Base-by-base conservation (phyloP, 2,797 vertebrate genomes). In the Chaetophractus vellerosus region DNA sequence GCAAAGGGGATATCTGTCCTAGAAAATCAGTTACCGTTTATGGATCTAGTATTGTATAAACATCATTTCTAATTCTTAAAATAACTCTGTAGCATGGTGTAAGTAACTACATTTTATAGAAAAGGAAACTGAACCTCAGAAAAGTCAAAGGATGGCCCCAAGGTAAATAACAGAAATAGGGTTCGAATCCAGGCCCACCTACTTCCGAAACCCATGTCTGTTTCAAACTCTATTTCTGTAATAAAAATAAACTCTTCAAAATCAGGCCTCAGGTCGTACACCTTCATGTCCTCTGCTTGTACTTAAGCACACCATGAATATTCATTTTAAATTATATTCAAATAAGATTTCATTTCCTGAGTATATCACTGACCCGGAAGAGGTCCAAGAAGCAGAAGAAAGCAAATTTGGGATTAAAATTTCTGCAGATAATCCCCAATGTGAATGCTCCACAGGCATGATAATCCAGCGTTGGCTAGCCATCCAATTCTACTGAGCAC, bases 391-490 rank as follows among this genome's bases (percentile, higher is more conserved):
- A 41, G 55, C 10, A 93, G 68, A 93, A 80, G 50, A 74, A 48
- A 81, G 36, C 1, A 86, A 95, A 45, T 81, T 57, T 15, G 8
- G 71, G 68, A 68, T 89, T 86, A 93, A 80, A 90, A 72, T 74
- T 89, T 75, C 38, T 83, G 26, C 38, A 78, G 50, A 41, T 86
- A 79, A 93, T 79, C 45, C 72, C 84, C 45, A 91, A 59, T 55
- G 50, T 38, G 21, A 92, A 83, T 64, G 63, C 48, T 64, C 31
- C n/a, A 24, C n/a, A 57, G 38, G 75, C 69, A 69, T 31, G n/a
- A 75, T 83, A 80, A 91, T 28, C n/a, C 55, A 11, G 33, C 36
- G 5, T 11, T 61, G 79, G 82, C 52, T 74, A 48, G 14, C 69
- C 18, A 64, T 7, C 41, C 18, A 23, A 5, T 61, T 76, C 24